Evolutionary conservation across 2,113 vertebrate genomes (phyloP).

Genomic region (Ascaphus truei): DNA sequence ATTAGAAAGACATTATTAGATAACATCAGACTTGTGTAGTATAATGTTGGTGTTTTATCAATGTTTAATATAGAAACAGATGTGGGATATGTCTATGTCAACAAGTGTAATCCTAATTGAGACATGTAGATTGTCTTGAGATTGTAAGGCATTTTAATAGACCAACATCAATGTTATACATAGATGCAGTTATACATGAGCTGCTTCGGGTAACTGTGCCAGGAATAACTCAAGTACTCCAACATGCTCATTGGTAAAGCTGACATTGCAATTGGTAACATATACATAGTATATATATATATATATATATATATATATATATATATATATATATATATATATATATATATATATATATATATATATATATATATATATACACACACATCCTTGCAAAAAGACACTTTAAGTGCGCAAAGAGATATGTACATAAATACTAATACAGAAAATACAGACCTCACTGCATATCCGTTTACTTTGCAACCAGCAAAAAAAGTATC

Average conservation of each 20-base stretch:
- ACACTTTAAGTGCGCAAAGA: too few species aligned
- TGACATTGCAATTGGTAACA: neutral
- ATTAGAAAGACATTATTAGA: slow-evolving; percentile 40
- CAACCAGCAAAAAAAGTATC: too few species aligned
- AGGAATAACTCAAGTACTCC: neutral
- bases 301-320: too few species aligned
- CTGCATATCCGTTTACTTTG: too few species aligned
- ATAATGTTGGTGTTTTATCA: slow-evolving; percentile 35
- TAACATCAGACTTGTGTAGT: slow-evolving; percentile 41
- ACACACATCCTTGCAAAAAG: too few species aligned
- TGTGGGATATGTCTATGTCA: slow-evolving; percentile 36
- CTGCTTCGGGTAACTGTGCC: too few species aligned
- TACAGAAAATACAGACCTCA: too few species aligned
- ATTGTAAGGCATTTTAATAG: slow-evolving; percentile 6
- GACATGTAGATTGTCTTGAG: neutral
- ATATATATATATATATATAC: too few species aligned
- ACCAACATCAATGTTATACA: neutral
- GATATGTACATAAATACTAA: too few species aligned
- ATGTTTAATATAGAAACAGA: slow-evolving; percentile 35
- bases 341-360: too few species aligned
- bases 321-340: too few species aligned
- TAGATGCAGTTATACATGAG: neutral
- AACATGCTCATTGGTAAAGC: neutral
- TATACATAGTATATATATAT: neutral
- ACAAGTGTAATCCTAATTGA: slow-evolving; percentile 33